Percentiles rank a stretch among this genome's conserved stretches.
phyloP scores from a whole-genome alignment of 2,797 vertebrate species.

The Threskiornis aethiopicus region DNA sequence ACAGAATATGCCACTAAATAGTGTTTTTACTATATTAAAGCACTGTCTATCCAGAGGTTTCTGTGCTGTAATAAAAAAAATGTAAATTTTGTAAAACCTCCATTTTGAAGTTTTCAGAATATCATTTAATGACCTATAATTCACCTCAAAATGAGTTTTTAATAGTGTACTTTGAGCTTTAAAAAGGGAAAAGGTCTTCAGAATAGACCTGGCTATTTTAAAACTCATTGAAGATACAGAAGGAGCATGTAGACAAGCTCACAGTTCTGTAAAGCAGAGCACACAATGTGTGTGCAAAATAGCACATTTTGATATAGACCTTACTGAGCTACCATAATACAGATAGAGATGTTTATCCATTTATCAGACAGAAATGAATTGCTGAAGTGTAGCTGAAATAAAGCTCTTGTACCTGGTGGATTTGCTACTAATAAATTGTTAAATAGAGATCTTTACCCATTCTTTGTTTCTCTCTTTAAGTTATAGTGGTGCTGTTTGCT shows the following conservation, averaged over 20 bases:
- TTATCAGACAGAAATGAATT: neutral
- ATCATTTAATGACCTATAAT: neutral
- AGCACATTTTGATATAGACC: neutral
- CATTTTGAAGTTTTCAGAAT: neutral
- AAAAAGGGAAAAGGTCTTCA: neutral
- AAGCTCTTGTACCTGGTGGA: neutral
- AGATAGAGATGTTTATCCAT: neutral
- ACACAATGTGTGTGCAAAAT: neutral
- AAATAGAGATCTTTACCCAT: neutral
- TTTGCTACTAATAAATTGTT: neutral
- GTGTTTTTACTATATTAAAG: neutral
- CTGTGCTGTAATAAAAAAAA: neutral
- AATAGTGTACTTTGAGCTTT: neutral
- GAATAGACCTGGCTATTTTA: neutral
- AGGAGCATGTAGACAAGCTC: neutral
- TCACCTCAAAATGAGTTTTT: neutral
- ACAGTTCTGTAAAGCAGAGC: neutral
- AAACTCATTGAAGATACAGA: neutral
- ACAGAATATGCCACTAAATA: neutral
- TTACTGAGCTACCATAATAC: neutral
- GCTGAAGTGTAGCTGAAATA: neutral
- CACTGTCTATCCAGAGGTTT: neutral
- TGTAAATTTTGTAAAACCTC: neutral
- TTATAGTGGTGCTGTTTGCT: constrained; percentile 97
- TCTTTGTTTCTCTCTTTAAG: constrained; percentile 70